Evolutionary conservation across 2,888 invertebrate genomes (phyloP), one percentile per base, ranked within the genome.

Genomic region (Drosophila rellima): DNA sequence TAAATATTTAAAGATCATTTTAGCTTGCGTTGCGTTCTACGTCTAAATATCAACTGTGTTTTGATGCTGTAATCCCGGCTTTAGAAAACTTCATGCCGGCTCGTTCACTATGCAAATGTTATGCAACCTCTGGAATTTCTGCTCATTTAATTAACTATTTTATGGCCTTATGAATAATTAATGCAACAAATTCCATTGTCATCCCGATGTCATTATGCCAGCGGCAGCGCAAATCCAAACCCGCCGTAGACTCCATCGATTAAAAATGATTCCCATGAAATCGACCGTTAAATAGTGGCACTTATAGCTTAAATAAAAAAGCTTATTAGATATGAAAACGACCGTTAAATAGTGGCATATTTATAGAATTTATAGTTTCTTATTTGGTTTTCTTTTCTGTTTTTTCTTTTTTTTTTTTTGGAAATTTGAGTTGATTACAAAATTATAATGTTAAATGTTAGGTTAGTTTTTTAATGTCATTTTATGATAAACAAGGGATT

Each of bases 301-400:
- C 5, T 23, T 7, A 26, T 26, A 1, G 26, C 26, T 2, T 1
- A 20, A 20, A 1, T 20, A 20, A 20, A 20, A 1, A 2, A 20
- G 1, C 3, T 1, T 2, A 17, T 20, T 48, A 13, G 17, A 37
- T 33, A 37, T 47, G 29, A 37, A 42, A 69, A 59, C 63, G 17
- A 55, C 1, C 13, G 33, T 61, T 48, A 47, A 29, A 42, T 64
- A 64, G 57, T 72, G 64, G 61, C 59, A 69, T 72, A 77, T 76
- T 76, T 48, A 76, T 72, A 77, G 73, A 26, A 64, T 68, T 75
- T 61, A 69, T 72, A 77, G 50, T 40, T 69, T 61, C 52, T 54
- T 35, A 40, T 66, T 70, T 20, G 6, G n/a, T n/a, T n/a, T n/a
- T 13, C 37, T 51, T 61, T 57, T 31, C 26, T 6, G 37, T 42